Evolutionary conservation across 2,797 vertebrate genomes (phyloP), one percentile per base, ranked within the genome.

Genomic region (Euthynnus affinis): DNA sequence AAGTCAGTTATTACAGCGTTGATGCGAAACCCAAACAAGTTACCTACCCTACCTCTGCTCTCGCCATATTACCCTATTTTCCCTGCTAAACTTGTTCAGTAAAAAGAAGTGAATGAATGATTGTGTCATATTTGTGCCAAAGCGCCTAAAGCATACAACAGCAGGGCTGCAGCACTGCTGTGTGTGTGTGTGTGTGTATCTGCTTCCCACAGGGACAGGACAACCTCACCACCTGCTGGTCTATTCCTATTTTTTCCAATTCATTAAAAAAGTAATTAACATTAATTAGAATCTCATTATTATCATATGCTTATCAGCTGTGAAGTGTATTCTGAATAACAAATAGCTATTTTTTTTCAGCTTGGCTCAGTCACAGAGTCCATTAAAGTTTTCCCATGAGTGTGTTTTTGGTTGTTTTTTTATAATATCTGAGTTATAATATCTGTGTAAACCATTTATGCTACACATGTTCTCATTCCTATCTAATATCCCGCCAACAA

Each of bases 151-250:
- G 29, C 22, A 10, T 34, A 9, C 57, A 69, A 3, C 40, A 60
- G 51, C 58, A 14, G 67, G 65, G 49, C 44, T 25, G 49, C n/a
- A 0, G 34, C 13, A 5, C 59, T n/a, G 56, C 9, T 49, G 46
- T 20, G 46, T 18, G 18, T 7, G 17, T 18, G 44, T 18, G 70
- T 81, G 56, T 55, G 1, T 17, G 56, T 51, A 23, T 60, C 5
- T 44, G 27, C 52, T 69, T 58, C 44, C 70, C 25, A n/a, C 68
- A 29, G 76, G 3, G 67, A 56, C 25, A 18, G 63, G 48, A 60
- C 74, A 66, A 61, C 82, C 78, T 77, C 80, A 74, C 81, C 76
- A 68, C 72, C 71, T 80, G 79, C 78, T 80, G 78, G 57, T 74
- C 37, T 44, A 1, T n/a, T 49, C 32, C 66, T 37, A 5, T 61